Base-by-base conservation (phyloP, 2,797 vertebrate species). In the Syngnathus acus region DNA sequence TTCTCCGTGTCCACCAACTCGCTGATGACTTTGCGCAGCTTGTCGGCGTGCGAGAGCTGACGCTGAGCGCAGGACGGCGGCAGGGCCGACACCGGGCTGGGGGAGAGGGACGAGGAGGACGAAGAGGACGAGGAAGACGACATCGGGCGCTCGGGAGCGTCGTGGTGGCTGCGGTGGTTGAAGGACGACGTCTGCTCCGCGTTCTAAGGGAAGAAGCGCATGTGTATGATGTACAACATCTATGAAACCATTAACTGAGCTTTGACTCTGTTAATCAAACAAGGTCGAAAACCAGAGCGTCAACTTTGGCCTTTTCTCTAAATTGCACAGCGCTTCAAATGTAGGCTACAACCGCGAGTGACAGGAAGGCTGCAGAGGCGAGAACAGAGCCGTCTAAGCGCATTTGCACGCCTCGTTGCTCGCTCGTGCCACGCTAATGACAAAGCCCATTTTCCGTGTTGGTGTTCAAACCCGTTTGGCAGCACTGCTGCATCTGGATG, bases 1-100 rank as follows among this genome's bases (percentile, higher is more conserved):
- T 94, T 94, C 75, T 99, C 97, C 0, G 97, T 99, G 88, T 97
- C 94, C 66, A 99, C 93, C 10, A 99, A 91, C 78, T 99, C 97
- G 11, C 89, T 94, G 89, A 99, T 97, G 71, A 99, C 96, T 78
- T 99, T 99, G 74, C 97, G 93, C 51, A 99, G 91, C 77, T 98
- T 98, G 86, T 98, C 97, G 0, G 96, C 94, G 0, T 98, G 94
- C 0, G 97, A 95, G 60, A 99, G 93, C 67, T 97, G 96, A 32
- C 94, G 90, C 75, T 92, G 93, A 65, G 93, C 84, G 4, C 69
- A 65, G 0, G 74, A 32, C 26, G 90, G 92, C 1, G 94, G 93
- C 21, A 90, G 83, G 0, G 91, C 78, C 8, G 91, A 87, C 71
- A 97, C 93, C n/a, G 94, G 93, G 79, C 94, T 94, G 4, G 90